Evolutionary conservation across 2,113 vertebrate species (phyloP).

Genomic region (Takifugu flavidus): DNA sequence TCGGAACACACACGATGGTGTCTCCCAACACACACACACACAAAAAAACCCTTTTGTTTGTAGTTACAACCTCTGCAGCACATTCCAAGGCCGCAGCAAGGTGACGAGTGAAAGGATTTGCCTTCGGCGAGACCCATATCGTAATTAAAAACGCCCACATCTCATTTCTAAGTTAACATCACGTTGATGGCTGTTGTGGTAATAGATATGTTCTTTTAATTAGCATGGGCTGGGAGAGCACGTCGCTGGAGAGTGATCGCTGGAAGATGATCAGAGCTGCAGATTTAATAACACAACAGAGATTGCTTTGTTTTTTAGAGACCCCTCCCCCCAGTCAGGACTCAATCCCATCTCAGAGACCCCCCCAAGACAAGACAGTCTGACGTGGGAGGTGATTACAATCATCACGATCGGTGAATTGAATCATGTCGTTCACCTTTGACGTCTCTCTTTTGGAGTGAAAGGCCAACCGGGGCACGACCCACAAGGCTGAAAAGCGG

Average conservation of each 20-base stretch:
- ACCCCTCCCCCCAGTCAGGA: neutral
- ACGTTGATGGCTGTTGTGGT: constrained; percentile 7
- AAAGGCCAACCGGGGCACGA: too few species aligned
- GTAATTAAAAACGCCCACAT: constrained; percentile 14
- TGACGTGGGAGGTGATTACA: too few species aligned
- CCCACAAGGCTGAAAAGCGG: too few species aligned
- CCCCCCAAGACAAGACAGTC: too few species aligned
- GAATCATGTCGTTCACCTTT: too few species aligned
- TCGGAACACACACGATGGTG: constrained; percentile 20
- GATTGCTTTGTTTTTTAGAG: too few species aligned
- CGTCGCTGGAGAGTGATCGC: neutral
- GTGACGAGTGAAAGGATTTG: constrained; percentile 16
- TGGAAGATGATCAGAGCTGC: neutral
- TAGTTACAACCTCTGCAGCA: neutral
- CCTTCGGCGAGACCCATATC: constrained; percentile 4
- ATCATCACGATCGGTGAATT: too few species aligned
- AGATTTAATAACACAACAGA: too few species aligned
- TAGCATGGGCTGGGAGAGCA: neutral
- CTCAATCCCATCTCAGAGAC: neutral
- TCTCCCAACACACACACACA: neutral
- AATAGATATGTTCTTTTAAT: constrained; percentile 11
- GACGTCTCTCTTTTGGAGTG: too few species aligned
- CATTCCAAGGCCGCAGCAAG: constrained; percentile 14
- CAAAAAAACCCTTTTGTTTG: neutral
- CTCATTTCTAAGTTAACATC: constrained; percentile 10